phyloP scores from a whole-genome alignment of 2,888 invertebrate genomes.

The Sericinus montela region DNA sequence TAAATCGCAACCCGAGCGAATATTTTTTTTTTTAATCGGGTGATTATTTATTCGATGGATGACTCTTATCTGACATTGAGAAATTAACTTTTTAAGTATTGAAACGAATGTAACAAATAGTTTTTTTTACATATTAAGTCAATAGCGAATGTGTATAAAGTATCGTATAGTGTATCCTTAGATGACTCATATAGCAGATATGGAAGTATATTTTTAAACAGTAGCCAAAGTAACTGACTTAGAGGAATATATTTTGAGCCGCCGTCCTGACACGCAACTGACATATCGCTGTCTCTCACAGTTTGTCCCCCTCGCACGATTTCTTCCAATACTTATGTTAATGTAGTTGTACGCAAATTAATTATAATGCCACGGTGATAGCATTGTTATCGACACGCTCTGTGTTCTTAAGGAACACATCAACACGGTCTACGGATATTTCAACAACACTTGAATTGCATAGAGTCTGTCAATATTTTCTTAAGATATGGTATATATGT shows the following conservation, averaged over 20 bases:
- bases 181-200: constrained; percentile 10
- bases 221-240: constrained; percentile 40
- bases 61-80: too few relatives aligned
- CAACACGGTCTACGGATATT: too few relatives aligned
- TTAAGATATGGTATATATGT: too few relatives aligned
- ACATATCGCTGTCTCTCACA: constrained; percentile 54
- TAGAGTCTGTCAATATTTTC: too few relatives aligned
- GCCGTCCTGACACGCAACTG: constrained; percentile 61
- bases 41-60: too few relatives aligned
- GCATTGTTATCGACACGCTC: too few relatives aligned
- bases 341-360: not conserved
- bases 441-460: too few relatives aligned
- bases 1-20: too few relatives aligned
- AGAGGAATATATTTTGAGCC: constrained; percentile 42
- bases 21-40: too few relatives aligned
- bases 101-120: not conserved
- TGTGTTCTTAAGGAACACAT: too few relatives aligned
- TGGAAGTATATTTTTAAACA: constrained; percentile 34
- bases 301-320: constrained; percentile 3
- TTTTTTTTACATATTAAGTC: constrained; percentile 4
- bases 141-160: constrained; percentile 21
- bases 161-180: constrained; percentile 23
- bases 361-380: not conserved
- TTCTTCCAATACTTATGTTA: not conserved
- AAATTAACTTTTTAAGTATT: not conserved